Evolutionary conservation across 2,888 invertebrate species (phyloP).

Genomic region (Fragum whitleyi): DNA sequence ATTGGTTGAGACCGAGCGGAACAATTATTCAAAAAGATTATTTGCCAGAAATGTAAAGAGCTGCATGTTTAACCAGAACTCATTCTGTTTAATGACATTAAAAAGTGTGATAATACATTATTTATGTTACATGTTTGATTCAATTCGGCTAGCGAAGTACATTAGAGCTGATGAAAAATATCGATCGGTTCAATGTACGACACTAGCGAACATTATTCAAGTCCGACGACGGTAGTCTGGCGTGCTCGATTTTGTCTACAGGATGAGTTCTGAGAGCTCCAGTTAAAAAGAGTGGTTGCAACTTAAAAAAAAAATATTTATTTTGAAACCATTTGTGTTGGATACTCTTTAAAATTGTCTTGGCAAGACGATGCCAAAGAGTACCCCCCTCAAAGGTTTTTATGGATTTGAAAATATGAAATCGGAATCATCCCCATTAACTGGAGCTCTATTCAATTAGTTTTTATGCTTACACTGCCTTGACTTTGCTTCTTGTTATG

Average conservation of each 20-base stretch:
- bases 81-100: constrained; percentile 2
- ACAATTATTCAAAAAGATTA: no score
- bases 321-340: no score
- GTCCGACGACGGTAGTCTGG: not conserved
- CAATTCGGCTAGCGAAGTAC: not conserved
- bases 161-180: constrained; percentile 4
- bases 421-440: no score
- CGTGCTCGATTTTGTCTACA: not conserved
- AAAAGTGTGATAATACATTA: constrained; percentile 1
- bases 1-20: no score
- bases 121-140: constrained; percentile 5
- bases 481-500: constrained; percentile 13
- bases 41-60: constrained; percentile 8
- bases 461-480: constrained; percentile 10
- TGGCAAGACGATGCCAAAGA: no score
- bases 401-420: no score
- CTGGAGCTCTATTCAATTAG: no score
- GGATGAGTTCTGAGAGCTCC: constrained; percentile 10
- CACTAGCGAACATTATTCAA: not conserved
- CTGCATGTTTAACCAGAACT: not conserved
- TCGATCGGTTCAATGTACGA: not conserved
- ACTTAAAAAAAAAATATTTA: no score
- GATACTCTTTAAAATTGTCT: no score
- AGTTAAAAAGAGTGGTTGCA: no score
- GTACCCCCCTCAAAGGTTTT: no score